Evolutionary conservation across 1,140 invertebrate genomes (phyloP).

Genomic region (Muscidifurax raptorellus): DNA sequence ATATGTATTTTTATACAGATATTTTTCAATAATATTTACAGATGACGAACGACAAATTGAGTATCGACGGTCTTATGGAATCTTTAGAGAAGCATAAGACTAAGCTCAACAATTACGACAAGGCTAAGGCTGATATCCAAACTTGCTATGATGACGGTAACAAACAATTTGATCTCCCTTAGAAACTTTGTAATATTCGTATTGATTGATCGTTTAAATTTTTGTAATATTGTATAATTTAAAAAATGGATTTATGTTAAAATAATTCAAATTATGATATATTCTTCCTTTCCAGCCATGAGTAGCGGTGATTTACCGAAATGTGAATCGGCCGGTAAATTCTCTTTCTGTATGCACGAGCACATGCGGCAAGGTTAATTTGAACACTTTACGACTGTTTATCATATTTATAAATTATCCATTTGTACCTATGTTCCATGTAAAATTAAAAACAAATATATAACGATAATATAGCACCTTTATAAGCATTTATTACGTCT

Average conservation of each 20-base stretch:
- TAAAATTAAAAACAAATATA: background rate
- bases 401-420: background rate
- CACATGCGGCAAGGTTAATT: background rate
- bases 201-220: background rate
- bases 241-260: background rate
- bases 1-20: background rate
- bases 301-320: background rate
- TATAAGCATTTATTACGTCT: no score
- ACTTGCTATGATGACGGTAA: conserved; percentile 6
- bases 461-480: no score
- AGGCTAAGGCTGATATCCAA: background rate
- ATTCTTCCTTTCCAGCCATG: background rate
- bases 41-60: conserved; percentile 6
- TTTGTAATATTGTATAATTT: background rate
- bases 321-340: conserved; percentile 4
- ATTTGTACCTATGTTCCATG: background rate
- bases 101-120: background rate
- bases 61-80: background rate
- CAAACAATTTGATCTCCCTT: background rate
- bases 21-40: background rate
- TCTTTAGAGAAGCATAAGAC: background rate
- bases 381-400: background rate
- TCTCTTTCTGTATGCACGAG: background rate
- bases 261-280: background rate
- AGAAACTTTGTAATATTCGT: background rate